phyloP scores from a whole-genome alignment of 1,140 invertebrate species.

The Pteromalus puparum region DNA sequence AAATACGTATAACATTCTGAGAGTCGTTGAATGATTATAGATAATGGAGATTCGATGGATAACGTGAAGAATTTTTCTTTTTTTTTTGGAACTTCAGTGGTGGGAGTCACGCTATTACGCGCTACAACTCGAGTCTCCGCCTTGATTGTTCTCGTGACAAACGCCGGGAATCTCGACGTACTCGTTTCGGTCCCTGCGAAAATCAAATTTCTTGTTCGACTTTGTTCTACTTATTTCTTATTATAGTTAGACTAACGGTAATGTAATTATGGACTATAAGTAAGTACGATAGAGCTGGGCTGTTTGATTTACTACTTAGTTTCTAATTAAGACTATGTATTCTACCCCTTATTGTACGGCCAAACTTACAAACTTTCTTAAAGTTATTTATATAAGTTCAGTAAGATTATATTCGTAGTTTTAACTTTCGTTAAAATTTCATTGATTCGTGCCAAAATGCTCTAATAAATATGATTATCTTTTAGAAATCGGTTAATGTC shows the following conservation, averaged over 20 bases:
- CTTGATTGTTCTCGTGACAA: conserved; percentile 59
- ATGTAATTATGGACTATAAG: background rate
- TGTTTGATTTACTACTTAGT: background rate
- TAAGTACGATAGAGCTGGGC: background rate
- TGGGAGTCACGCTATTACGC: background rate
- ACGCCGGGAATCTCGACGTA: conserved; percentile 65
- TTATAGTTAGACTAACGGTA: background rate
- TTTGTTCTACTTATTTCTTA: conserved; percentile 22
- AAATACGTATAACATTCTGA: background rate
- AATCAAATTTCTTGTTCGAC: conserved; percentile 49
- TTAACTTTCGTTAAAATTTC: background rate
- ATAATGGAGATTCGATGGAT: background rate
- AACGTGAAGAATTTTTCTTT: background rate
- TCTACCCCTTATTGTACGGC: background rate
- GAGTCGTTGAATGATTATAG: background rate
- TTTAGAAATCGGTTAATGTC: background rate
- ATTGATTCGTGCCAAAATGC: background rate
- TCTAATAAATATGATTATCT: background rate
- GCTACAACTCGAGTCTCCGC: conserved; percentile 52
- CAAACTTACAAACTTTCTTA: background rate
- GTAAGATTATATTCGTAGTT: background rate
- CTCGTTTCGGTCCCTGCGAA: conserved; percentile 67
- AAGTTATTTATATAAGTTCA: background rate
- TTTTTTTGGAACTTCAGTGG: no score
- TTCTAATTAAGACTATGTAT: background rate